Evolutionary conservation across 2,797 vertebrate genomes (phyloP).

Genomic region (Holocentrus rufus): DNA sequence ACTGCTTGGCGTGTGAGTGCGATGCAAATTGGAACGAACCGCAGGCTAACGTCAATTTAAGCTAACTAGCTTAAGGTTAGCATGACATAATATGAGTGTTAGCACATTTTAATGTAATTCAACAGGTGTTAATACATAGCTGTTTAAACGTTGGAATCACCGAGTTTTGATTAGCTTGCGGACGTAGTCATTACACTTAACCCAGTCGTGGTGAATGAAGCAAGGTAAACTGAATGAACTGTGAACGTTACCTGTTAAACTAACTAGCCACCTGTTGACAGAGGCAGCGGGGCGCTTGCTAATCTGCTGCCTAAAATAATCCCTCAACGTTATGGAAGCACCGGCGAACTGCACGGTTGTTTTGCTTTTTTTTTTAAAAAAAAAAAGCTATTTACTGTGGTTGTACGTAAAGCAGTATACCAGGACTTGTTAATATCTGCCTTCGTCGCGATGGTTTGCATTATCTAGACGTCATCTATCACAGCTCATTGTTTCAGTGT

Average conservation of each 20-base stretch:
- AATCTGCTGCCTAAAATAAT: constrained; percentile 51
- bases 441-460: not conserved
- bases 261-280: constrained; percentile 68
- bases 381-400: not conserved
- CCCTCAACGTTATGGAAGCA: not conserved
- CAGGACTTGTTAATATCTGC: no score
- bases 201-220: constrained; percentile 14
- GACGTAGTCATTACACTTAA: not conserved
- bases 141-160: not conserved
- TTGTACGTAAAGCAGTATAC: not conserved
- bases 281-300: constrained; percentile 54
- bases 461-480: not conserved
- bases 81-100: constrained; percentile 23
- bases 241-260: constrained; percentile 62
- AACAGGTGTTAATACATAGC: constrained; percentile 5
- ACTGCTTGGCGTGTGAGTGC: constrained; percentile 2
- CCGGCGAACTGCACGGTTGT: not conserved
- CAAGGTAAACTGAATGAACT: constrained; percentile 26
- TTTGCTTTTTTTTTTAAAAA: no score
- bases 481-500: not conserved
- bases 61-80: constrained; percentile 64
- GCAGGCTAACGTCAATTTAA: not conserved
- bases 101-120: not conserved
- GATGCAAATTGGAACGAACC: not conserved
- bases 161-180: not conserved